Evolutionary conservation across 2,797 vertebrate genomes (phyloP).

Genomic region (Nothura maculosa): DNA sequence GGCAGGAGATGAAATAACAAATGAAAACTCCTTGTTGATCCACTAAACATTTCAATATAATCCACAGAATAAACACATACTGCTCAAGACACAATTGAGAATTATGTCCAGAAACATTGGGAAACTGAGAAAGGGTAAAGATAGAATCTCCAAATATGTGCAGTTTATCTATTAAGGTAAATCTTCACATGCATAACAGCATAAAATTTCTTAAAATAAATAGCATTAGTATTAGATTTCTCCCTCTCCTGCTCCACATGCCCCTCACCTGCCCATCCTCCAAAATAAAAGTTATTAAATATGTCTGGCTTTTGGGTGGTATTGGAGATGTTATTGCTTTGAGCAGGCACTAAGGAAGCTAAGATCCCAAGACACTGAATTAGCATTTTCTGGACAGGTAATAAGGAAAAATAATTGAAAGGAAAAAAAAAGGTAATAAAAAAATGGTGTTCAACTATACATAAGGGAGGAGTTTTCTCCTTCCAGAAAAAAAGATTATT

Average conservation of each 20-base stretch:
- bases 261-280: background rate
- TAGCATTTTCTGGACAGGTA: background rate
- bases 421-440: background rate
- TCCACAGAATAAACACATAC: background rate
- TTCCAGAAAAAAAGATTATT: background rate
- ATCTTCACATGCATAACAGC: background rate
- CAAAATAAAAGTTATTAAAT: background rate
- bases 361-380: background rate
- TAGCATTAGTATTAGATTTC: background rate
- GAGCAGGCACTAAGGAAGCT: background rate
- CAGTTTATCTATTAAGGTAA: background rate
- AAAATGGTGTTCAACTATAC: fast-evolving
- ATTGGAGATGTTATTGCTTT: background rate
- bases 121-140: background rate
- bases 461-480: background rate
- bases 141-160: background rate
- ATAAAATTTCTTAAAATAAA: background rate
- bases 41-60: background rate
- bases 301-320: background rate
- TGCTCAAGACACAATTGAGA: background rate
- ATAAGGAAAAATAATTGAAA: background rate
- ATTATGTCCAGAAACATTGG: background rate
- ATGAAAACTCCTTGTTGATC: background rate
- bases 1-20: background rate
- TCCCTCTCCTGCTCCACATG: too few relatives aligned